phyloP scores from a whole-genome alignment of 2,797 vertebrate species.

The Malacoraja senta region DNA sequence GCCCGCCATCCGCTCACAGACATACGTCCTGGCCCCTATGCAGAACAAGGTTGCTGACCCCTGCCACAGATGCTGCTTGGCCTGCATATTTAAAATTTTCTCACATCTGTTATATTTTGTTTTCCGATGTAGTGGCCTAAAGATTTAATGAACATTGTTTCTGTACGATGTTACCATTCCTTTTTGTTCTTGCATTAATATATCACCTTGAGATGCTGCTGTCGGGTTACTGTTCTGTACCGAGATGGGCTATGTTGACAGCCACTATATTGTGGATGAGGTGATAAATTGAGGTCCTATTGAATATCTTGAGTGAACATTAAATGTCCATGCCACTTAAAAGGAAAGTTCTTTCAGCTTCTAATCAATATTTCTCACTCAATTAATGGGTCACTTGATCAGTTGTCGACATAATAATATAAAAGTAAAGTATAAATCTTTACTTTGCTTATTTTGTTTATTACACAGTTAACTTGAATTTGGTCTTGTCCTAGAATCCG shows the following conservation, averaged over 20 bases:
- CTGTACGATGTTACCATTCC: background rate
- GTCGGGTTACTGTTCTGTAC: background rate
- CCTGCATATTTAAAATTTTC: no score
- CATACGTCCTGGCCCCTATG: no score
- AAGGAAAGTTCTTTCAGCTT: background rate
- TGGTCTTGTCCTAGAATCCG: conserved; percentile 73
- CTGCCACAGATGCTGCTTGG: no score
- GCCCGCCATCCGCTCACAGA: no score
- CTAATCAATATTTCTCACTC: background rate
- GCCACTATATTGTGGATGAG: background rate
- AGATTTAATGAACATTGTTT: background rate
- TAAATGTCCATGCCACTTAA: background rate
- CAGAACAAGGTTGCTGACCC: no score
- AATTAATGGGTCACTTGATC: background rate
- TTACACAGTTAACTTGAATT: conserved; percentile 10
- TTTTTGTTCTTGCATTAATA: background rate
- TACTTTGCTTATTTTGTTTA: conserved; percentile 7
- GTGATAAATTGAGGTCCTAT: background rate
- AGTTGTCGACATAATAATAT: background rate
- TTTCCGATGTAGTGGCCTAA: background rate
- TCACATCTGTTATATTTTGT: no score
- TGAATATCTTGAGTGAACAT: conserved; percentile 21
- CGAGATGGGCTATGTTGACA: background rate
- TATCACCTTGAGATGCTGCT: background rate
- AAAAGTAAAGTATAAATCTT: no score